Percentiles rank a stretch among this genome's conserved stretches.
Conservation (phyloP, 2,113 vertebrate species). For the Chloropsis hardwickii region DNA sequence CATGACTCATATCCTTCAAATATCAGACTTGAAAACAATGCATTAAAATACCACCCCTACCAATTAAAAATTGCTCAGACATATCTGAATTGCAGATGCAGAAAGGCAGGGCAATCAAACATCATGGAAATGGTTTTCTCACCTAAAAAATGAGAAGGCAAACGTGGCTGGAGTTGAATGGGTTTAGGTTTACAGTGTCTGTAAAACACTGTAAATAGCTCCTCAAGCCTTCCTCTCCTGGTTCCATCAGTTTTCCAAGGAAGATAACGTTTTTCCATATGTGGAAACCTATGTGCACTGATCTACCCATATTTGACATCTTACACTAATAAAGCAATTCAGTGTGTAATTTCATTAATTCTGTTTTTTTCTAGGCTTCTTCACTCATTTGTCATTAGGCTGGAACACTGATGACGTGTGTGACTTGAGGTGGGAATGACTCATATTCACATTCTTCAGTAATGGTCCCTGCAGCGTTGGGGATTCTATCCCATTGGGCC, state of each 20-base stretch:
- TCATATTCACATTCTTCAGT: background rate
- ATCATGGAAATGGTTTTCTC: background rate
- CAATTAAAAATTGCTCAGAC: background rate
- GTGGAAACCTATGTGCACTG: background rate
- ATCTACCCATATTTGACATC: background rate
- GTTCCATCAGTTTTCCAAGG: background rate
- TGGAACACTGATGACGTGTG: background rate
- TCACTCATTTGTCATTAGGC: background rate
- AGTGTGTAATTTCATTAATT: background rate
- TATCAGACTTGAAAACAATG: background rate
- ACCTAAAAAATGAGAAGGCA: background rate
- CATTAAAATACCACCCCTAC: background rate
- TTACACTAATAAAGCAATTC: background rate
- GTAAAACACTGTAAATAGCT: background rate
- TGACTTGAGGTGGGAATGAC: background rate
- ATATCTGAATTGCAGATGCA: background rate
- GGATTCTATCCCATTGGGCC: background rate
- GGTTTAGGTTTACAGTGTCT: background rate
- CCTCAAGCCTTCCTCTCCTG: background rate
- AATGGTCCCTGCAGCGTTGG: background rate
- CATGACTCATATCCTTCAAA: background rate
- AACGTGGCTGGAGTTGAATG: rapidly evolving
- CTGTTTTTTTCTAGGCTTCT: background rate
- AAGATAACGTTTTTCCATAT: background rate
- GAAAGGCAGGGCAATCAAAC: background rate